phyloP scores from a whole-genome alignment of 2,113 vertebrate species.

The Balaenoptera acutorostrata region DNA sequence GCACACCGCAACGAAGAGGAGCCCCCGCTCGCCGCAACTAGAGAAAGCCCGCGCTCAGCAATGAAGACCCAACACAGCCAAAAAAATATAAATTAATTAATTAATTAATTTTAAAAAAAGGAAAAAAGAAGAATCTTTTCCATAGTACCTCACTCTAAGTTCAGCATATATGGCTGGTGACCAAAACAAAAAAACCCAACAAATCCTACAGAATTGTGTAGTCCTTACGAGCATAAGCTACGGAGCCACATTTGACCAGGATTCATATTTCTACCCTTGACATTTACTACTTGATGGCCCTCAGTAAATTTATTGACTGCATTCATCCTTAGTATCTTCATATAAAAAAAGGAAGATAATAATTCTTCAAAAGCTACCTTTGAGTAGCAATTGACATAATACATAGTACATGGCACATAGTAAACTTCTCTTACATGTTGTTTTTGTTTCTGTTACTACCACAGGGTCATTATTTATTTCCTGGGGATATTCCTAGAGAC shows the following conservation, averaged over 20 bases:
- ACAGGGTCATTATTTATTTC: background rate
- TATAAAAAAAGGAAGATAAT: background rate
- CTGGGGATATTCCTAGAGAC: background rate
- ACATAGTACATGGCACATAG: background rate
- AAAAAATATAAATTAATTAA: no score
- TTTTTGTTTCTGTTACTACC: background rate
- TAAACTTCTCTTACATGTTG: background rate
- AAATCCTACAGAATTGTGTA: rapidly evolving
- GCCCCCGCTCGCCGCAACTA: no score
- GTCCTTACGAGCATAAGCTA: background rate
- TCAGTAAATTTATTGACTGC: background rate
- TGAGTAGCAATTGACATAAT: background rate
- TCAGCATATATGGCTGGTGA: background rate
- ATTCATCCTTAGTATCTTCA: background rate
- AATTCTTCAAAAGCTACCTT: background rate
- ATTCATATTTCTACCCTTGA: background rate
- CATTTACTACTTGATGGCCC: background rate
- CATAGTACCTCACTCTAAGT: background rate
- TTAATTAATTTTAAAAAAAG: no score
- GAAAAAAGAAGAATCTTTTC: background rate
- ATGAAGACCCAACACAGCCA: no score
- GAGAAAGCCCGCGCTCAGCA: no score
- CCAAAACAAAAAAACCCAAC: background rate
- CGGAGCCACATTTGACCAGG: background rate
- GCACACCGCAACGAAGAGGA: no score